A percentile compares a stretch with the other conserved stretches of the same genome.
phyloP scores from a whole-genome alignment of 2,888 invertebrate species.

The Pyrocoelia pectoralis region DNA sequence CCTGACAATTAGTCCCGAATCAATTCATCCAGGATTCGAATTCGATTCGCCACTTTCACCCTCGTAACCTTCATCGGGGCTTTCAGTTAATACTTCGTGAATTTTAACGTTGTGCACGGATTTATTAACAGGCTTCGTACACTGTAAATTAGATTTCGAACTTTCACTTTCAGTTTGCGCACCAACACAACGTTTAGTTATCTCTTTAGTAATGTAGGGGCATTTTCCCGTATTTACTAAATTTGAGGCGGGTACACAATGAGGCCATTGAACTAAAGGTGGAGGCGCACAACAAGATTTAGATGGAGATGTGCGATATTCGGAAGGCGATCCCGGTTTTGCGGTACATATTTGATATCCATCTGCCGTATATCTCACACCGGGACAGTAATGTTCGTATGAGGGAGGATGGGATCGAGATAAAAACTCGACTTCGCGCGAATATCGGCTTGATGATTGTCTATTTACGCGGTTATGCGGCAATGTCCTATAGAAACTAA shows the following conservation, averaged over 20 bases:
- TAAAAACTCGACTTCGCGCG: slow-evolving; percentile 72
- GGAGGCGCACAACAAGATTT: slow-evolving; percentile 57
- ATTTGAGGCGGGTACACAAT: slow-evolving; percentile 60
- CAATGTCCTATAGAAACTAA: slow-evolving; percentile 76
- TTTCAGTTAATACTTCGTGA: slow-evolving; percentile 69
- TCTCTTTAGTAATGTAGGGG: slow-evolving; percentile 42
- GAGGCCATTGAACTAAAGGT: slow-evolving; percentile 61
- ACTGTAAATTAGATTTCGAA: slow-evolving; percentile 26
- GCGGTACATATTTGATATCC: slow-evolving; percentile 69
- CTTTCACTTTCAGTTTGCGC: slow-evolving; percentile 62
- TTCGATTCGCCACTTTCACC: slow-evolving; percentile 64
- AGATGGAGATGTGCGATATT: slow-evolving; percentile 69
- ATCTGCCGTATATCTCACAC: slow-evolving; percentile 80
- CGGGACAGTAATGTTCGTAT: slow-evolving; percentile 65
- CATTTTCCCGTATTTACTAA: slow-evolving; percentile 45
- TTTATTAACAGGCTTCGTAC: slow-evolving; percentile 39
- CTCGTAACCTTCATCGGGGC: slow-evolving; percentile 88
- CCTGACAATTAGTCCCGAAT: slow-evolving; percentile 19
- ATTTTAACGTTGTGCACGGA: slow-evolving; percentile 40
- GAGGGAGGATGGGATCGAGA: slow-evolving; percentile 60
- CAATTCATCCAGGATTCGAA: slow-evolving; percentile 32
- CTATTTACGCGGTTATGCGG: slow-evolving; percentile 73
- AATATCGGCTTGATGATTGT: slow-evolving; percentile 64
- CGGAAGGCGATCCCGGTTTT: slow-evolving; percentile 44
- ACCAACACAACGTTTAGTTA: slow-evolving; percentile 68